Conservation (phyloP, 2,113 vertebrate species). For the Leptobrachium leishanense region DNA sequence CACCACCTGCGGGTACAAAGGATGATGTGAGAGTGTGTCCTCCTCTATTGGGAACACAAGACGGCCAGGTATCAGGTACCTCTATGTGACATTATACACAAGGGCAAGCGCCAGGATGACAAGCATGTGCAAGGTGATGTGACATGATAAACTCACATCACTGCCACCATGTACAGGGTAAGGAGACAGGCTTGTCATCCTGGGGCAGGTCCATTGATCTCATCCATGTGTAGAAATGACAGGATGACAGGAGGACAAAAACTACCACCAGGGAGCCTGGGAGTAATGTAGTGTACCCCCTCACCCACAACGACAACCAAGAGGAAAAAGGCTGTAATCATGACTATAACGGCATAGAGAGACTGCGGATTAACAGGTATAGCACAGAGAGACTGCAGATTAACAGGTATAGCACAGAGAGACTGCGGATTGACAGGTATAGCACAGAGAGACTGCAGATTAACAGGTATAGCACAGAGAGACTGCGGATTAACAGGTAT, state of each 20-base stretch:
- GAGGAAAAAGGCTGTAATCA: not conserved
- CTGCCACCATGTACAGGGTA: not conserved
- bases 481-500: too few relatives aligned
- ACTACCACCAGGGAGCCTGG: not conserved
- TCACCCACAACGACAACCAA: not conserved
- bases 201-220: not conserved
- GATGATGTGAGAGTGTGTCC: not conserved
- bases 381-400: not conserved
- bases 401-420: not conserved
- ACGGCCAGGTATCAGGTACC: not conserved
- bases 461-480: too few relatives aligned
- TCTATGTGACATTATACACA: not conserved
- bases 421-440: not conserved
- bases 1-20: conserved; percentile 72
- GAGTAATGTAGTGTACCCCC: not conserved
- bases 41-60: not conserved
- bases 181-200: not conserved
- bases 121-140: not conserved
- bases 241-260: conserved; percentile 3
- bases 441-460: too few relatives aligned
- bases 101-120: conserved; percentile 20
- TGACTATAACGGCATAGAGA: not conserved
- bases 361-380: too few relatives aligned
- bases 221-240: conserved; percentile 2
- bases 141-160: not conserved